Base-by-base conservation (phyloP, 2,797 vertebrate species). In the Toxotes lorentzi region DNA sequence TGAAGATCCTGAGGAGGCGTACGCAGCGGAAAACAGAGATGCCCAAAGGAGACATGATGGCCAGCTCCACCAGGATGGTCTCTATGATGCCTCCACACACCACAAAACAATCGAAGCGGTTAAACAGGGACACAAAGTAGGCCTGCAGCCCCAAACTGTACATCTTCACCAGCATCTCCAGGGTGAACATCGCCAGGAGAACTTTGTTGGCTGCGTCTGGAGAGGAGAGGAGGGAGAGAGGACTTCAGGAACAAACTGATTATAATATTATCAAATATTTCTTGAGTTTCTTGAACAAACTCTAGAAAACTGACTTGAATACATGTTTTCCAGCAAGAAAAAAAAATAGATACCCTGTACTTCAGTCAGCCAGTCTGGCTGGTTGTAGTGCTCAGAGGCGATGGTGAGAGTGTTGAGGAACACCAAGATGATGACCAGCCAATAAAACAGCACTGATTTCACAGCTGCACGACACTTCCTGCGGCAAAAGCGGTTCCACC, bases 401-500 rank as follows among this genome's bases (percentile, higher is more conserved):
- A 99, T 99, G 87, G 98, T 99, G 86, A 99, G 95, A 0, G 98
- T 99, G 93, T 99, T 99, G 89, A 99, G 97, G 94, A 99, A 99
- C 90, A 99, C 98, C 93, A 99, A 93, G 90, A 99, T 91, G 86
- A 99, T 99, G 79, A 99, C 98, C 84, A 99, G 96, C 98, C 98
- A 99, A 88, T 99, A 99, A 94, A 99, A 99, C 0, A 96, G 93
- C 86, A 97, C 97, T 0, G 98, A 99, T 91, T 99, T 99, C 88
- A 99, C 98, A 0, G 98, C 97, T 58, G 95, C 96, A 56, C 98
- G 94, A 81, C 98, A 99, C 91, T 96, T 97, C 82, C 98, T 96
- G 79, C 98, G 96, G 81, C 94, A 98, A 88, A 97, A 97, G 59
- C 98, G 95, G 93, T 99, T 99, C 98, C 98, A 99, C 70, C 97